Evolutionary conservation across 2,113 vertebrate species (phyloP).

Genomic region (Gymnocephalus cernua): DNA sequence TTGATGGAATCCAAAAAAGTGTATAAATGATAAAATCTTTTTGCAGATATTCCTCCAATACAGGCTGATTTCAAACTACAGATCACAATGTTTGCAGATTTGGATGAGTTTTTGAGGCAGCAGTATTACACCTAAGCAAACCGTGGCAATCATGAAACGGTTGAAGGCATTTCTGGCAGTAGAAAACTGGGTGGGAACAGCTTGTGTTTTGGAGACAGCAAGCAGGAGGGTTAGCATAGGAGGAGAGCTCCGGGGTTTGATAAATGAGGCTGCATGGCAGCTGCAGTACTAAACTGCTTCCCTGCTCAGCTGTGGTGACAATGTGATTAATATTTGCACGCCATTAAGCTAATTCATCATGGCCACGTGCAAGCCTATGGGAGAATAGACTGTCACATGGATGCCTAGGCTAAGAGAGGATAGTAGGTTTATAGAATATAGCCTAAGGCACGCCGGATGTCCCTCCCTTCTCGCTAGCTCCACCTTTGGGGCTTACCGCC

Average conservation of each 20-base stretch:
- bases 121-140: conserved; percentile 21
- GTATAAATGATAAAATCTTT: conserved; percentile 1
- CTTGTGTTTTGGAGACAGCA: conserved; percentile 72
- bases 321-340: conserved; percentile 85
- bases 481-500: too few species aligned
- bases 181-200: conserved; percentile 66
- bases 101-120: conserved; percentile 18
- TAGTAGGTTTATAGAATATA: conserved; percentile 26
- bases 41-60: conserved; percentile 4
- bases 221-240: conserved; percentile 63
- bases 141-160: conserved; percentile 21
- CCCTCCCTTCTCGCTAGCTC: too few species aligned
- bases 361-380: conserved; percentile 71
- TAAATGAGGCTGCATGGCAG: conserved; percentile 78
- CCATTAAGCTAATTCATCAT: conserved; percentile 84
- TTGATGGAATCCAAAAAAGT: not conserved
- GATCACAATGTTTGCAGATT: conserved; percentile 6
- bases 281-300: conserved; percentile 80
- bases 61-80: not conserved
- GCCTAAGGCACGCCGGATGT: too few species aligned
- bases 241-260: conserved; percentile 77
- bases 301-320: conserved; percentile 83
- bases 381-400: conserved; percentile 76
- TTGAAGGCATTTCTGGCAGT: conserved; percentile 50
- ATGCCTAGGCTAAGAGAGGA: conserved; percentile 52